Evolutionary conservation across 2,113 vertebrate genomes (phyloP).

Genomic region (Melanocharis versteri): DNA sequence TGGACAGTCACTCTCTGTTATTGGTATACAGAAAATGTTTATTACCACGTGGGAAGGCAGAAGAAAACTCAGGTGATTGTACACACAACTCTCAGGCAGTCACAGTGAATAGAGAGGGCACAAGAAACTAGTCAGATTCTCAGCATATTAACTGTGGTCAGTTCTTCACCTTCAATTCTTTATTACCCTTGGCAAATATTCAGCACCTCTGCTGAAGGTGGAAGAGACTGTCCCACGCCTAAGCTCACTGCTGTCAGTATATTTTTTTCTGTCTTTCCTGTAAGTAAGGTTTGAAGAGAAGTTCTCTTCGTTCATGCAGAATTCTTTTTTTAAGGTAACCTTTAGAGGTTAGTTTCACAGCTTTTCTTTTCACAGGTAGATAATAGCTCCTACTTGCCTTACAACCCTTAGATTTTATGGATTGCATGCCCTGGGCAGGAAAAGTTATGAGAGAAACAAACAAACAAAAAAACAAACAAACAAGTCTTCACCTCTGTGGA

Average conservation of each 20-base stretch:
- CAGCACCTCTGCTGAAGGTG: neutral
- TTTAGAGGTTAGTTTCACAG: neutral
- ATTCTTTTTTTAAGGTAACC: neutral
- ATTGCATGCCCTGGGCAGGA: neutral
- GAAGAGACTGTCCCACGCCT: neutral
- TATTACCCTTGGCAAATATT: neutral
- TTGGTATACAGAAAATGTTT: neutral
- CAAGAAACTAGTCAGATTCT: neutral
- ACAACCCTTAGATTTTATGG: neutral
- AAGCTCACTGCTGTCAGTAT: neutral
- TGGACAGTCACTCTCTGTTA: neutral
- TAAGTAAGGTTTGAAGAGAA: neutral
- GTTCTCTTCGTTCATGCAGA: neutral
- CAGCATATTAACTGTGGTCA: neutral
- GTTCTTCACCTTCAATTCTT: neutral
- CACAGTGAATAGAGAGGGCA: neutral
- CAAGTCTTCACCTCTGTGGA: neutral
- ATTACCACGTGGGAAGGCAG: neutral
- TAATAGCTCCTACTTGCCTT: neutral
- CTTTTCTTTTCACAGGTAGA: neutral
- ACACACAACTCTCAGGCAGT: rapidly evolving
- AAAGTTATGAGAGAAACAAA: neutral
- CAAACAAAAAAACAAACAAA: neutral
- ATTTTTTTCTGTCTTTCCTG: neutral
- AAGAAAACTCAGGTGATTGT: neutral